phyloP scores from a whole-genome alignment of 2,888 invertebrate species.

The Leucophora obtusa region DNA sequence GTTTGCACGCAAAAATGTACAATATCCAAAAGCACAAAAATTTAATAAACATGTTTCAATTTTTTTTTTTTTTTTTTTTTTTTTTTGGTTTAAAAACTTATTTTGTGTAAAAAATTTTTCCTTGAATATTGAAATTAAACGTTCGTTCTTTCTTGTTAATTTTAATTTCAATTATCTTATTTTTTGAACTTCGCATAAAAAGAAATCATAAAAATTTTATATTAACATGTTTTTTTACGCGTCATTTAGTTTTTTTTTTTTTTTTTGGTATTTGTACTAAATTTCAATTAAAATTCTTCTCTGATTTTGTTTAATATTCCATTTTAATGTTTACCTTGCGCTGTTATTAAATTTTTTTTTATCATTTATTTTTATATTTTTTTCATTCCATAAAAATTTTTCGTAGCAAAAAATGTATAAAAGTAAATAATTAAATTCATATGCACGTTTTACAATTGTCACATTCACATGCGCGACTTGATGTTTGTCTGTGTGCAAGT shows the following conservation, averaged over 20 bases:
- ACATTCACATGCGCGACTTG: constrained; percentile 30
- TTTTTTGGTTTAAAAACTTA: not conserved
- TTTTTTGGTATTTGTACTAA: not conserved
- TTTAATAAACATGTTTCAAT: not conserved
- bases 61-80: too few relatives aligned
- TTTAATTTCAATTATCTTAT: not conserved
- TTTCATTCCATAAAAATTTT: not conserved
- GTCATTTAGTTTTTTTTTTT: not conserved
- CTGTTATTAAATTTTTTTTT: not conserved
- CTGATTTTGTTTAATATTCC: constrained; percentile 15
- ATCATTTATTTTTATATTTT: too few relatives aligned
- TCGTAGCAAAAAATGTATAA: not conserved
- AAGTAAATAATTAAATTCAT: constrained; percentile 59
- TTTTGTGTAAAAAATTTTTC: not conserved
- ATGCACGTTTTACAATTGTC: constrained; percentile 60
- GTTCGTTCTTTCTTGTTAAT: not conserved
- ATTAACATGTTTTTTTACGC: not conserved
- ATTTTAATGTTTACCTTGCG: constrained; percentile 46
- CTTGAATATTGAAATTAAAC: not conserved
- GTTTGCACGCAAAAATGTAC: not conserved
- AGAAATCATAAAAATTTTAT: not conserved
- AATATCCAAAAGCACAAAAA: not conserved
- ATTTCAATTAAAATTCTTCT: constrained; percentile 45
- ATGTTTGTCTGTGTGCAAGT: constrained; percentile 10
- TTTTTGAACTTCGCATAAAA: not conserved